A percentile compares a stretch with the other conserved stretches of the same genome.
Conservation (phyloP, 2,797 vertebrate genomes). For the Allobates femoralis region DNA sequence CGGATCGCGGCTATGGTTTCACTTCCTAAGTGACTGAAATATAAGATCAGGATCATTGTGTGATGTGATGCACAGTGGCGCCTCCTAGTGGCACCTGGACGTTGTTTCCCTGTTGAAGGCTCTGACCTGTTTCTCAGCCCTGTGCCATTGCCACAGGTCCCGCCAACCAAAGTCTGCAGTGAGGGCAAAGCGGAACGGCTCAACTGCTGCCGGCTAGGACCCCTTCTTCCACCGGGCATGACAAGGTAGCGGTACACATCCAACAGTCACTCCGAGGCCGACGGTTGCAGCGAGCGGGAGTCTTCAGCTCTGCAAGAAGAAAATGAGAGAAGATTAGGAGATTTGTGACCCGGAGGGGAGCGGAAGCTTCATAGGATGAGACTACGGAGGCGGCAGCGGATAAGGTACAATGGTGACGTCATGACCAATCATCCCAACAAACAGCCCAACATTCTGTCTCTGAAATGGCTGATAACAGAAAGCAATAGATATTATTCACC, state of each 20-base stretch:
- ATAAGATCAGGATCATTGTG: neutral
- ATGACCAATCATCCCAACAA: too few relatives aligned
- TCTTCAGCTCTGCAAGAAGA: constrained; percentile 71
- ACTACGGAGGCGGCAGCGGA: too few relatives aligned
- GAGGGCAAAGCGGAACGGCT: constrained; percentile 97
- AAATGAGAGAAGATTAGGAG: neutral
- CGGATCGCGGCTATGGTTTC: neutral
- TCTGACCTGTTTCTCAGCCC: constrained; percentile 91
- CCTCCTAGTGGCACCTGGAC: neutral
- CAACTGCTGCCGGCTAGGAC: constrained; percentile 98
- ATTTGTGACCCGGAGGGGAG: neutral
- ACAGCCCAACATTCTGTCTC: too few relatives aligned
- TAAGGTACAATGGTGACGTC: too few relatives aligned
- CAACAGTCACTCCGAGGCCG: constrained; percentile 78
- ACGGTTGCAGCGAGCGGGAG: constrained; percentile 73
- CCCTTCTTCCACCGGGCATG: constrained; percentile 99
- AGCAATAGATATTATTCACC: too few relatives aligned
- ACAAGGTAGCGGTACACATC: constrained; percentile 83
- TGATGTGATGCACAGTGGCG: neutral
- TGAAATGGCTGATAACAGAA: too few relatives aligned
- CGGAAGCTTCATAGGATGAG: too few relatives aligned
- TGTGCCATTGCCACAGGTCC: constrained; percentile 89
- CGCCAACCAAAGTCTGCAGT: constrained; percentile 94
- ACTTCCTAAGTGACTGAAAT: neutral
- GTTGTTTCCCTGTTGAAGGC: neutral